Base-by-base conservation (phyloP, 2,113 vertebrate genomes). In the Lethenteron camtschaticum region DNA sequence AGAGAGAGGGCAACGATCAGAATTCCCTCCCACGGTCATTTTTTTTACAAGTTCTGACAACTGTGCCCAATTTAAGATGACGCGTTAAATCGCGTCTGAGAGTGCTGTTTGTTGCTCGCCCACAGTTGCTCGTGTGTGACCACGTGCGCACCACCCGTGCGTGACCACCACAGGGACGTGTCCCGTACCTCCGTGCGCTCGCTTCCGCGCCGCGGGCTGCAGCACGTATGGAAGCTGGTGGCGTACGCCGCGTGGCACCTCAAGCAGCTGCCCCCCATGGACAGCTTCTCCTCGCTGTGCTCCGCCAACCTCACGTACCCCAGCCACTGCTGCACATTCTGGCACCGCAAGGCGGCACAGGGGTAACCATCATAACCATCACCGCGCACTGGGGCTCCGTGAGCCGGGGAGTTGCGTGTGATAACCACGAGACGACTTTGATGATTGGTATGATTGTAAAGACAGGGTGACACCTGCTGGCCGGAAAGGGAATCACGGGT, bases 271-370 rank as follows among this genome's bases (percentile, higher is more conserved):
- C 90, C 90, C 56, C 80, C 83, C 0, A 79, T 88, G 75, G 85
- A 87, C 60, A 85, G 82, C 78, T 82, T 95, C 66, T 69, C 76
- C 56, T 86, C 76, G 24, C 81, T 95, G 74, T 77, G 82, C 74
- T 82, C 84, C 70, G 88, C 88, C 8, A 79, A 83, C 11, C 76
- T 95, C 73, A 90, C 89, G 0, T 95, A 92, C 72, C 82, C 89
- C 20, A 91, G 89, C 76, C 89, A 95, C 81, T 95, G 90, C 81
- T 95, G 90, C 12, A 88, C 87, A 71, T 92, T 95, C 76, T 78
- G 78, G 75, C 81, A 81, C 9, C 79, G 82, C 80, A 74, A 3
- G 74, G 75, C 79, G 74, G 74, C 76, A 56, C 77, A 82, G 72
- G 81, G 82, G 87, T 90, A 76, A 83, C 75, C 84, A 24, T 18